These are phyloP conservation scores for zebrafish (Danio rerio) DNA, from an alignment of 2,113 vertebrate species.

Conservation along the genomic window DNA sequence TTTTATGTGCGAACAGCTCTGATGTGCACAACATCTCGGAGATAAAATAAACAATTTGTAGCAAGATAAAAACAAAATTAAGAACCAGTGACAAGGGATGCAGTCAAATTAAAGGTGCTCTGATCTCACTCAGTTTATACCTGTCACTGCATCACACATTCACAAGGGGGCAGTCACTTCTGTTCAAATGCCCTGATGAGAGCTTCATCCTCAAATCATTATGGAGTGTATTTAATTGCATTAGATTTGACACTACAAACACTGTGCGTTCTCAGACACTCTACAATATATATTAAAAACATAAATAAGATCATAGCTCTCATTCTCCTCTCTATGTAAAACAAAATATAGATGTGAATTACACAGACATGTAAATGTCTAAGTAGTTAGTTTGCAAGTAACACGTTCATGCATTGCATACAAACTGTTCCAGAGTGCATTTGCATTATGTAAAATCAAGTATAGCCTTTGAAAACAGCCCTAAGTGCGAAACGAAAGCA, in stretches of 20 bases:
- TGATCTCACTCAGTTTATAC: background rate
- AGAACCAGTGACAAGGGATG: background rate
- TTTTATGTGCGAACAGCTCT: background rate
- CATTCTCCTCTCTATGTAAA: background rate
- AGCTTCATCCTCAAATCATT: background rate
- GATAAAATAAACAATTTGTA: background rate
- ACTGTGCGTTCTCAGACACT: background rate
- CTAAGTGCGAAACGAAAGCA: background rate
- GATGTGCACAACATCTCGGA: background rate
- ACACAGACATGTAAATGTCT: background rate
- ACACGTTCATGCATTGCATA: background rate
- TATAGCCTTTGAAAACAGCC: background rate
- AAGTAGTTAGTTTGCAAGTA: background rate
- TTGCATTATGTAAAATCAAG: conserved; percentile 10
- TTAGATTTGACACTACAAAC: background rate
- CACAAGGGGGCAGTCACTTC: conserved; percentile 80
- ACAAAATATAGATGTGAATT: background rate
- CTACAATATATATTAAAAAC: background rate
- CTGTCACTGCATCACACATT: conserved; percentile 39
- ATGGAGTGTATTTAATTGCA: background rate
- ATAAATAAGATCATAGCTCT: background rate
- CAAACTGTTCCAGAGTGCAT: background rate
- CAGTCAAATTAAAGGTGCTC: background rate
- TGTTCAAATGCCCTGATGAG: conserved; percentile 50
- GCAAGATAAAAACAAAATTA: background rate